Percentiles rank a stretch among this genome's conserved stretches.
phyloP scores from a whole-genome alignment of 2,888 invertebrate species.

The Craniophora ligustri region DNA sequence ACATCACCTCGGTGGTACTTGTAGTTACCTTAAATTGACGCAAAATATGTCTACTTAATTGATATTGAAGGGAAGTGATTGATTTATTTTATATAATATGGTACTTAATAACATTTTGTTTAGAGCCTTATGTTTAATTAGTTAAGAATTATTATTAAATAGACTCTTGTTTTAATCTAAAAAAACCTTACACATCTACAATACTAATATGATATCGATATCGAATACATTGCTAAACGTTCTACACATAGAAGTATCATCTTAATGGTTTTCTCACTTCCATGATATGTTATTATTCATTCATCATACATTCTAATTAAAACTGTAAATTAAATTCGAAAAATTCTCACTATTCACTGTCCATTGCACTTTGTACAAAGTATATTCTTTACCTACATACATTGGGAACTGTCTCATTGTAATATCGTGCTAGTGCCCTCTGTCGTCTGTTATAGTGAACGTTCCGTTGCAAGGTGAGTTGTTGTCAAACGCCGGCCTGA shows the following conservation, averaged over 20 bases:
- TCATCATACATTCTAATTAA: constrained; percentile 37
- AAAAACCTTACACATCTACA: constrained; percentile 32
- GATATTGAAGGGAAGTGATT: constrained; percentile 46
- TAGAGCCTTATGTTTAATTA: constrained; percentile 36
- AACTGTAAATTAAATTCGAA: constrained; percentile 60
- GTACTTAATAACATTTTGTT: constrained; percentile 30
- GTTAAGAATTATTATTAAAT: constrained; percentile 41
- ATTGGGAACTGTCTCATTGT: constrained; percentile 26
- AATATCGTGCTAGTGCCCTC: constrained; percentile 71
- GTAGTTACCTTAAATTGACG: constrained; percentile 27
- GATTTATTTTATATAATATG: constrained; percentile 31
- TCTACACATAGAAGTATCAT: constrained; percentile 20
- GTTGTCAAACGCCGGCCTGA: constrained; percentile 71
- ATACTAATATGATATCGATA: constrained; percentile 21
- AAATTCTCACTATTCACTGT: constrained; percentile 64
- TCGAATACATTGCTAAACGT: constrained; percentile 32
- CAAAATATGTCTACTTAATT: constrained; percentile 32
- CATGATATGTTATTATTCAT: constrained; percentile 32
- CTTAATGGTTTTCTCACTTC: constrained; percentile 10
- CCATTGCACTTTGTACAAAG: constrained; percentile 40
- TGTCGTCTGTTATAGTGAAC: constrained; percentile 78
- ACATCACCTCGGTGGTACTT: constrained; percentile 8
- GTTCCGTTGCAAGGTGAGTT: constrained; percentile 78
- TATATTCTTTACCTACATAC: constrained; percentile 26
- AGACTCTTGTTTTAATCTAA: constrained; percentile 34